These are phyloP conservation scores for Pomatostomus ruficeps DNA, from an alignment of 2,113 vertebrate genomes.

Conservation along the genomic window DNA sequence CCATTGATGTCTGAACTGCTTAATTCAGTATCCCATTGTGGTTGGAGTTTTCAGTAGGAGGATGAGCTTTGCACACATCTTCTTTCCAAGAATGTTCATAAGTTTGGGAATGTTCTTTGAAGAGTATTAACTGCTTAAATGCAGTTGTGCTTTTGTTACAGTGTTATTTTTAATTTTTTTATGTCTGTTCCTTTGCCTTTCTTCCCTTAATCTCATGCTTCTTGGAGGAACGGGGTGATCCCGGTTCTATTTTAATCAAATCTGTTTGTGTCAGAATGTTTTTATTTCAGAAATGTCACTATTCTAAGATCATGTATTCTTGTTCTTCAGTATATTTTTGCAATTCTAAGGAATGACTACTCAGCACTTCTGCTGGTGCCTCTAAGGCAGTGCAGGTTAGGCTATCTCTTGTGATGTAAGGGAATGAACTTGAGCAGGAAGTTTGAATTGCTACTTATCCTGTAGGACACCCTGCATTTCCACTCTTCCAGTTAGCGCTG, in stretches of 20 bases:
- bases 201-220: not conserved
- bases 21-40: not conserved
- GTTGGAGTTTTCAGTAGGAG: not conserved
- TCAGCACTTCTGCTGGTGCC: not conserved
- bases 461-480: not conserved
- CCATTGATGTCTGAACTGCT: not conserved
- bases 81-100: not conserved
- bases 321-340: not conserved
- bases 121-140: not conserved
- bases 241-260: not conserved
- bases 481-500: not conserved
- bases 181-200: not conserved
- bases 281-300: not conserved
- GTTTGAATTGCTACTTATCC: not conserved
- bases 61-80: not conserved
- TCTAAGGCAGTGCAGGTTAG: not conserved
- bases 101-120: not conserved
- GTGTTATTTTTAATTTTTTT: not conserved
- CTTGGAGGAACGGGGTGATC: not conserved
- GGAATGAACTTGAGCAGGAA: not conserved
- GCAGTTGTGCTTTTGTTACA: not conserved
- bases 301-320: not conserved
- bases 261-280: not conserved
- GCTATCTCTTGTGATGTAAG: not conserved
- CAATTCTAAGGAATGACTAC: not conserved